Evolutionary conservation across 2,797 vertebrate genomes (phyloP).

Genomic region (Craterocephalus amniculus): DNA sequence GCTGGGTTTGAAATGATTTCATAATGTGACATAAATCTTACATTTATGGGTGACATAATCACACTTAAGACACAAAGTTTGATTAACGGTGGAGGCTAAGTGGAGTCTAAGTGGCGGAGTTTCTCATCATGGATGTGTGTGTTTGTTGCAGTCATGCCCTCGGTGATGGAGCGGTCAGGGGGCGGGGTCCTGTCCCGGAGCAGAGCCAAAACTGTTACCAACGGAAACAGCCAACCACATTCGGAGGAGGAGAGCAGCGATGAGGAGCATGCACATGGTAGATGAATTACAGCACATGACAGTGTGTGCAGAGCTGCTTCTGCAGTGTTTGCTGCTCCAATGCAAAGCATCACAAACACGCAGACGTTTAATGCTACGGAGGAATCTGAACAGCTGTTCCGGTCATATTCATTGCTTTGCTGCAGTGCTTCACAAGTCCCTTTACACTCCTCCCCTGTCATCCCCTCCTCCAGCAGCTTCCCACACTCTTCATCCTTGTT

Average conservation of each 20-base stretch:
- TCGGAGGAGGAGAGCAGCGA: slow-evolving; percentile 94
- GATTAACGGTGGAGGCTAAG: slow-evolving; percentile 1
- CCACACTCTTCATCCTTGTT: slow-evolving; percentile 50
- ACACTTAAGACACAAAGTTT: neutral
- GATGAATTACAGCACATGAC: neutral
- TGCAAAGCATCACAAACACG: neutral
- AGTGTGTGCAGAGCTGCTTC: neutral
- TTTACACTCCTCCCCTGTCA: slow-evolving; percentile 32
- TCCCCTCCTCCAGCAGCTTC: slow-evolving; percentile 39
- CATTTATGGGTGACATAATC: slow-evolving; percentile 2
- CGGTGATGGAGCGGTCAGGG: slow-evolving; percentile 92
- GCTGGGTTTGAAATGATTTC: slow-evolving; percentile 24
- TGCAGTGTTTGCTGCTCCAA: neutral
- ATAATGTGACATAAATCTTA: neutral
- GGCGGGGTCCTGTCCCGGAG: slow-evolving; percentile 91
- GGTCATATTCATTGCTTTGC: slow-evolving; percentile 43
- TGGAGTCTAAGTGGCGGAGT: neutral
- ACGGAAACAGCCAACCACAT: slow-evolving; percentile 86
- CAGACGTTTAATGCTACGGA: slow-evolving; percentile 1
- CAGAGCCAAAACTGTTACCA: slow-evolving; percentile 89
- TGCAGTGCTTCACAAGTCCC: slow-evolving; percentile 42
- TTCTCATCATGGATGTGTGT: slow-evolving; percentile 7
- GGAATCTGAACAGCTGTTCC: slow-evolving; percentile 22
- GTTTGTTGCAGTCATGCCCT: slow-evolving; percentile 84
- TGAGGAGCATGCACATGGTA: slow-evolving; percentile 91